Evolutionary conservation across 2,113 vertebrate species (phyloP).

Genomic region (Eolophus roseicapilla): DNA sequence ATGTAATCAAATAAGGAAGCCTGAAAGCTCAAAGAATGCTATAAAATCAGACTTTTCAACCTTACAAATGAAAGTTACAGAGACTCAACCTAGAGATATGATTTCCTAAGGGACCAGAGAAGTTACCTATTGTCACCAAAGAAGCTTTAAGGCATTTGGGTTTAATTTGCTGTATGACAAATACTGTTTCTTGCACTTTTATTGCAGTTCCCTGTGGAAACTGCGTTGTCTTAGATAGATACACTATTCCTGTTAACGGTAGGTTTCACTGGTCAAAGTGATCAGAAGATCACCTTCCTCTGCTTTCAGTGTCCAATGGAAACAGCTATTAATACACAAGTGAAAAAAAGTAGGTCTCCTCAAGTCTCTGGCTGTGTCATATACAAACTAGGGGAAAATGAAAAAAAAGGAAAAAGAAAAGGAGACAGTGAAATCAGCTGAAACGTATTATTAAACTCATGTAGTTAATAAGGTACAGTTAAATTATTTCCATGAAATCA

Average conservation of each 20-base stretch:
- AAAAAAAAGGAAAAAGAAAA: neutral
- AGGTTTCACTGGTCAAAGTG: neutral
- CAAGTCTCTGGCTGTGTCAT: neutral
- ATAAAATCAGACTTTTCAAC: neutral
- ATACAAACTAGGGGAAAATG: neutral
- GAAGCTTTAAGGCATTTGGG: neutral
- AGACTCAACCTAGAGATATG: neutral
- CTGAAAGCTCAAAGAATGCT: neutral
- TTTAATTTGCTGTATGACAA: neutral
- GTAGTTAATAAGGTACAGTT: neutral
- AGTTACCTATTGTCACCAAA: neutral
- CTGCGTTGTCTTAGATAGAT: neutral
- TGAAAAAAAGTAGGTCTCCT: neutral
- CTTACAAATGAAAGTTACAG: neutral
- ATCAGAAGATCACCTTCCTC: neutral
- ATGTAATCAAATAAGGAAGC: neutral
- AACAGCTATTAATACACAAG: neutral
- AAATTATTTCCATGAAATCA: neutral
- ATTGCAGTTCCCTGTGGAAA: neutral
- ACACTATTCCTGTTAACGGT: neutral
- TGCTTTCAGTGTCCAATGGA: neutral
- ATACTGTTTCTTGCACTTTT: neutral
- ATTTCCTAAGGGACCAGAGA: neutral
- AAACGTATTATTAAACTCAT: neutral
- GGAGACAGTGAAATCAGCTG: neutral